Base-by-base conservation (phyloP, 2,797 vertebrate species). In the Hydrolagus colliei region DNA sequence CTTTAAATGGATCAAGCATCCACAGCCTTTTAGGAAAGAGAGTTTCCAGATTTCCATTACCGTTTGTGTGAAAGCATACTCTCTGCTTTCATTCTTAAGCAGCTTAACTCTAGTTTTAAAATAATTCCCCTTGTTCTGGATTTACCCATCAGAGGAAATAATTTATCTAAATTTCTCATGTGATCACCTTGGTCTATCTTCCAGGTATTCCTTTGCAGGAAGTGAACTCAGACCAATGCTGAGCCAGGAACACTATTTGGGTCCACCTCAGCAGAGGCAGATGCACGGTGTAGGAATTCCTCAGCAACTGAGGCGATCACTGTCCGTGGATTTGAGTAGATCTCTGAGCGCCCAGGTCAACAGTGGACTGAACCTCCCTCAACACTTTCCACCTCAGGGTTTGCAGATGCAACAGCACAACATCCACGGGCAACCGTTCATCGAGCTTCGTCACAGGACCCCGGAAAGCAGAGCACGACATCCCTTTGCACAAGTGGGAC, bases 371-470 rank as follows among this genome's bases (percentile, higher is more conserved):
- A 96, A 94, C 0, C 90, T 97, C 20, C 85, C 95, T 52, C 96
- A 95, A 77, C 96, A 97, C 87, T 97, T 98, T 71, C 92, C 95
- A 76, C 93, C 95, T 0, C 96, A 95, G 85, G 93, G 94, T 59
- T 93, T 99, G 87, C 94, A 95, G 0, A 91, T 98, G 82, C 97
- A 96, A 88, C 98, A 98, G 89, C 98, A 99, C 91, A 97, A 95
- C 88, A 97, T 99, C 85, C 94, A 98, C 93, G 98, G 98, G 0
- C 97, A 99, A 87, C 96, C 97, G 0, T 99, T 97, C 87, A 99
- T 99, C 18, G 97, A 99, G 88, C 90, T 99, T 52, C 94, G 97
- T 0, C 97, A 99, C 91, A 93, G 97, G 90, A 90, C 93, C n/a
- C 93, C 94, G 0, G 97, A 99, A 1, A 96, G 93, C 88, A 93